phyloP scores from a whole-genome alignment of 2,113 vertebrate species.

The Cyprinus carpio region DNA sequence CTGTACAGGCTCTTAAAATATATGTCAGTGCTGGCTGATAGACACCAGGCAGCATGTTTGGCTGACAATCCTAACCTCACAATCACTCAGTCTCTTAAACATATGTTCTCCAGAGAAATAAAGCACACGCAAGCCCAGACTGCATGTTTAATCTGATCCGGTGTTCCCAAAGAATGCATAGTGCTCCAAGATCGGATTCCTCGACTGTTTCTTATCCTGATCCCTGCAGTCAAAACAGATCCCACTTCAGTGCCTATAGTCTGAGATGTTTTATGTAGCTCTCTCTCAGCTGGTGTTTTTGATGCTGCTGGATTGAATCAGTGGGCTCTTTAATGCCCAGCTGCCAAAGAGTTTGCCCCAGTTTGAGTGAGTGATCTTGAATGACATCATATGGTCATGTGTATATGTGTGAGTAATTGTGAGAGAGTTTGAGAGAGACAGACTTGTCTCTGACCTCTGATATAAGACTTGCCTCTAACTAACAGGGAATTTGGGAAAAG shows the following conservation, averaged over 20 bases:
- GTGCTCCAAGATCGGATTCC: conserved; percentile 16
- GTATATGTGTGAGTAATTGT: conserved; percentile 51
- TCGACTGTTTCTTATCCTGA: background rate
- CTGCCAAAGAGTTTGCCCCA: conserved; percentile 38
- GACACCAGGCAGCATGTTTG: conserved; percentile 32
- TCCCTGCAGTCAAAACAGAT: conserved; percentile 23
- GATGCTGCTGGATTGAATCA: background rate
- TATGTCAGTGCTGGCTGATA: conserved; percentile 14
- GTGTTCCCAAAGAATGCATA: conserved; percentile 27
- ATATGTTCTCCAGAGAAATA: conserved; percentile 21
- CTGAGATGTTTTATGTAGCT: background rate
- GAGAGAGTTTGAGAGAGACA: background rate
- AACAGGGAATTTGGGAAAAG: background rate
- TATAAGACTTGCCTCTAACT: background rate
- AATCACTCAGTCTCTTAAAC: conserved; percentile 11
- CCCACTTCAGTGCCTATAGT: background rate
- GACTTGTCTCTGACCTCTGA: conserved; percentile 31
- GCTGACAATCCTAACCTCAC: conserved; percentile 8
- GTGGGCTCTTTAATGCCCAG: conserved; percentile 4
- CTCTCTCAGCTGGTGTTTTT: background rate
- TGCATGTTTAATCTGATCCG: conserved; percentile 20
- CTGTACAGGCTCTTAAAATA: background rate
- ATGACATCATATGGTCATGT: conserved; percentile 12
- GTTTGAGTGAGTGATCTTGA: conserved; percentile 4
- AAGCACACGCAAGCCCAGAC: background rate